Conservation (phyloP, 2,888 invertebrate species). For the Eilema griseolum region DNA sequence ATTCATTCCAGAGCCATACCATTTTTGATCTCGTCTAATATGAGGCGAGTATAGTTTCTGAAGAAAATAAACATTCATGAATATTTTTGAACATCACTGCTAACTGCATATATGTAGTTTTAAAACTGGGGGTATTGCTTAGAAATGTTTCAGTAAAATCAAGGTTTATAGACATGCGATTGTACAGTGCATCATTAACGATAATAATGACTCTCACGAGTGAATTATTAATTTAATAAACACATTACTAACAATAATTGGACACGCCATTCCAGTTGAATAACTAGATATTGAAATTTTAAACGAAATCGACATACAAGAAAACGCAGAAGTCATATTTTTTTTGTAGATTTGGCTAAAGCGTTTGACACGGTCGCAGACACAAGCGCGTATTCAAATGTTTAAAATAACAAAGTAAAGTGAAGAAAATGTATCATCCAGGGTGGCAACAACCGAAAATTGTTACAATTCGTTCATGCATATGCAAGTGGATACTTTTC, state of each 20-base stretch:
- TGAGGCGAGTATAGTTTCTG: neutral
- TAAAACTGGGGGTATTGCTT: neutral
- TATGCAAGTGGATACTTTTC: conserved; percentile 46
- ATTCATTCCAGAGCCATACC: neutral
- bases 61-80: neutral
- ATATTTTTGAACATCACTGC: neutral
- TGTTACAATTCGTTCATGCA: conserved; percentile 48
- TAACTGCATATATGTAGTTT: no score
- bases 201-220: conserved; percentile 5
- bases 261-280: neutral
- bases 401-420: conserved; percentile 14
- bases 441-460: conserved; percentile 46
- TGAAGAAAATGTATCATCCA: conserved; percentile 25
- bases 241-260: conserved; percentile 11
- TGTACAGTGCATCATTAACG: conserved; percentile 6
- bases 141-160: neutral
- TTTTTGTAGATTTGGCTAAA: conserved; percentile 16
- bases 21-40: neutral
- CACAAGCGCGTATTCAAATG: neutral
- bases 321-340: neutral
- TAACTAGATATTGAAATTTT: neutral
- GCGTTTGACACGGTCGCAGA: conserved; percentile 23
- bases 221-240: conserved; percentile 3
- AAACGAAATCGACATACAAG: neutral
- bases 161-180: neutral